These are phyloP conservation scores for Theocolax elegans DNA, from an alignment of 1,140 invertebrate species.

Conservation along the genomic window DNA sequence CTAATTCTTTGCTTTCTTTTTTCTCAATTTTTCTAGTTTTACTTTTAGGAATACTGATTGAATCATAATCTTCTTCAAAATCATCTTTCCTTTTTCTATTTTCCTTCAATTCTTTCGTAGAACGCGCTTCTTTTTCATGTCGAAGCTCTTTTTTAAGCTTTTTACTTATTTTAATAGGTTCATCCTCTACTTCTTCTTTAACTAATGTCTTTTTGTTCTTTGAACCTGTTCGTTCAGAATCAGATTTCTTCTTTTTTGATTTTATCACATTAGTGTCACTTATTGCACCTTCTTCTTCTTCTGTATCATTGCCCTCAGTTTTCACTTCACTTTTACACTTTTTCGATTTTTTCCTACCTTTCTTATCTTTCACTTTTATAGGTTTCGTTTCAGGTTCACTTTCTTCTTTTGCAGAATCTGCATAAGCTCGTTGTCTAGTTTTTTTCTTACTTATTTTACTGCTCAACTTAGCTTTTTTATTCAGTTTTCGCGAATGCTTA, in stretches of 20 bases:
- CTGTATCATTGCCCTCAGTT: slow-evolving; percentile 58
- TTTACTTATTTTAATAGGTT: slow-evolving; percentile 52
- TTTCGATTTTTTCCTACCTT: slow-evolving; percentile 55
- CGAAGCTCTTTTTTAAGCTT: slow-evolving; percentile 51
- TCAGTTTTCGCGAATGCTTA: slow-evolving; percentile 59
- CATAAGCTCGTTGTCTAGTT: slow-evolving; percentile 53
- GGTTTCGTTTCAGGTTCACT: slow-evolving; percentile 42
- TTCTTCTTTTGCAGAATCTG: slow-evolving; percentile 62
- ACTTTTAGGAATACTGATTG: slow-evolving; percentile 53
- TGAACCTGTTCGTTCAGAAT: slow-evolving; percentile 43
- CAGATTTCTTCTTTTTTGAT: slow-evolving; percentile 53
- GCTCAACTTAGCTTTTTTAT: slow-evolving; percentile 58
- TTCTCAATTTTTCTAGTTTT: slow-evolving; percentile 62
- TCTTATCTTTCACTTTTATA: slow-evolving; percentile 48
- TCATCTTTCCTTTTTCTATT: slow-evolving; percentile 61
- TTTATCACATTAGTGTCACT: slow-evolving; percentile 61
- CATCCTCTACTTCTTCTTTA: slow-evolving; percentile 62
- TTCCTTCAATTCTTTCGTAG: slow-evolving; percentile 49
- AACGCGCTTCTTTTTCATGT: slow-evolving; percentile 43
- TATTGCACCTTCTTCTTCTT: slow-evolving; percentile 57
- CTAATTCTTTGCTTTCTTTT: slow-evolving; percentile 61
- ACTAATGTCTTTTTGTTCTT: slow-evolving; percentile 51
- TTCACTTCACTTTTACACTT: slow-evolving; percentile 61
- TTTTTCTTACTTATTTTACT: slow-evolving; percentile 58
- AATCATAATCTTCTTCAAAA: slow-evolving; percentile 60